Conservation (phyloP, 1,140 invertebrate species). For the Solenopsis invicta region DNA sequence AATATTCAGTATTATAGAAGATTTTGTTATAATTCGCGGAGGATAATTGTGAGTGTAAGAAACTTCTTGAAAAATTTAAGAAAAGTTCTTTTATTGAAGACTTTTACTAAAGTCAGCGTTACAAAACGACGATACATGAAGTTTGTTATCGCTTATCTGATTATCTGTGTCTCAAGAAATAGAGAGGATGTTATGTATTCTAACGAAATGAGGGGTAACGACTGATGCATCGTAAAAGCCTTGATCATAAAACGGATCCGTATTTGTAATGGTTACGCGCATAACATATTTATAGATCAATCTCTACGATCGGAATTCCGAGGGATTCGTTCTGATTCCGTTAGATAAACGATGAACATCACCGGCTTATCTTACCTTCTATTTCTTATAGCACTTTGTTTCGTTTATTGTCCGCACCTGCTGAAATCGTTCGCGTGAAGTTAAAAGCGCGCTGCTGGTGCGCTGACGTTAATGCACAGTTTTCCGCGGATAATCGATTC, state of each 20-base stretch:
- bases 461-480: conserved; percentile 32
- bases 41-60: not conserved
- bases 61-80: not conserved
- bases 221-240: conserved; percentile 9
- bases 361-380: not conserved
- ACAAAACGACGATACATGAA: not conserved
- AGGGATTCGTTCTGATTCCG: conserved; percentile 8
- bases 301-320: conserved; percentile 11
- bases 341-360: conserved; percentile 40
- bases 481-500: conserved; percentile 48
- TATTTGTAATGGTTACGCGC: conserved; percentile 28
- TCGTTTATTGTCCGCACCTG: conserved; percentile 52
- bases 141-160: conserved; percentile 9
- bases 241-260: not conserved
- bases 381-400: conserved; percentile 3
- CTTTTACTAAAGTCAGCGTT: not conserved
- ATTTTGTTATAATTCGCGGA: not conserved
- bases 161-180: not conserved
- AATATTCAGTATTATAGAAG: conserved; percentile 8
- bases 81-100: not conserved
- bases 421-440: conserved; percentile 8
- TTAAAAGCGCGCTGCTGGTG: conserved; percentile 16
- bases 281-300: conserved; percentile 32
- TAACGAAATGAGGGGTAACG: not conserved
- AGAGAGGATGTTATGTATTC: not conserved